Percentiles rank a stretch among this genome's conserved stretches.
Evolutionary conservation across 2,113 vertebrate genomes (phyloP).

Genomic region (Condylura cristata): DNA sequence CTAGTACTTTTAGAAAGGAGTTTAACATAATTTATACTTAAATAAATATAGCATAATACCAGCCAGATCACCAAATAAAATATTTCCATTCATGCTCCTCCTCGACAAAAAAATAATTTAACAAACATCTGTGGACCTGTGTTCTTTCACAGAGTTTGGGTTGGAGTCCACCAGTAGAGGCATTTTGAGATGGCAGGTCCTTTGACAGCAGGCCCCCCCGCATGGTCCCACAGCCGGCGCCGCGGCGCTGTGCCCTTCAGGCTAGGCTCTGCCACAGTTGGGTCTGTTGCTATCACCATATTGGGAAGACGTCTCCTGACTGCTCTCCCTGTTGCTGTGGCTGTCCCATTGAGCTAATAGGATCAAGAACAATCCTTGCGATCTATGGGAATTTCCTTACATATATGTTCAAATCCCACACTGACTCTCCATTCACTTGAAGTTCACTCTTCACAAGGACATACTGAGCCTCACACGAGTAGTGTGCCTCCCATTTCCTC

Average conservation of each 20-base stretch:
- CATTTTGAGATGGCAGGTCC: neutral
- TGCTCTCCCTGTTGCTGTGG: neutral
- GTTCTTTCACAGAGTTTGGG: neutral
- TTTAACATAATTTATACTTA: neutral
- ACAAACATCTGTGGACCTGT: accelerated
- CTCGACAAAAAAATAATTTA: neutral
- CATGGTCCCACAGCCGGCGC: neutral
- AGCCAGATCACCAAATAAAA: neutral
- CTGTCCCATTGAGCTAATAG: neutral
- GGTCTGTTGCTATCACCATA: too few species aligned
- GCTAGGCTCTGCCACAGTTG: too few species aligned
- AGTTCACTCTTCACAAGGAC: neutral
- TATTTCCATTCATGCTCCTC: neutral
- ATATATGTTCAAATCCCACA: neutral
- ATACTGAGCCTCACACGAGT: neutral
- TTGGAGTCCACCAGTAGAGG: neutral
- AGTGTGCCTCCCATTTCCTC: neutral
- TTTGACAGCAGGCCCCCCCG: neutral
- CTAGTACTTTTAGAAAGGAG: neutral
- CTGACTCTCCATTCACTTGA: neutral
- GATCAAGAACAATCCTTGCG: neutral
- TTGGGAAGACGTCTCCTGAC: too few species aligned
- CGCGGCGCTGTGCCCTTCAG: too few species aligned
- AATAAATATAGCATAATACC: neutral
- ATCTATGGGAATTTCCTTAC: neutral